Percentiles rank a stretch among this genome's conserved stretches.
These are phyloP conservation scores for Blastomussa wellsi DNA, from an alignment of 92 coral and sea anemone genomes.

Conservation along the genomic window DNA sequence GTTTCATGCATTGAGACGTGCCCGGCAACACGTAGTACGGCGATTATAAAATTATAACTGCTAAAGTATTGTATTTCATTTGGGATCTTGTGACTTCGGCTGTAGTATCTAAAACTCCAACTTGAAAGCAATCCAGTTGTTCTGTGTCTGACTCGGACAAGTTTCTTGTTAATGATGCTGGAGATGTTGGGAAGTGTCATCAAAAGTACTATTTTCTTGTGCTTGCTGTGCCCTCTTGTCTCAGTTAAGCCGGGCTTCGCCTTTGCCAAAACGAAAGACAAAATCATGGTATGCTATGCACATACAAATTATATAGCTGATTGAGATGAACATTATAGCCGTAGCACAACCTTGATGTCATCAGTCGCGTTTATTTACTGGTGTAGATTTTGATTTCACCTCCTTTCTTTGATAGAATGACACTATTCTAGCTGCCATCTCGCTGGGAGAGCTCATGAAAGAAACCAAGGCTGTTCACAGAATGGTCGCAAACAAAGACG, in stretches of 20 bases:
- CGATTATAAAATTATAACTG: too few relatives aligned
- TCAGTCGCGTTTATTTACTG: background rate
- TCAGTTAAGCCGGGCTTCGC: background rate
- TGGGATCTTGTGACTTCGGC: too few relatives aligned
- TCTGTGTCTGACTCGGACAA: background rate
- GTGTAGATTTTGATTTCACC: background rate
- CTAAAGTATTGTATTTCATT: too few relatives aligned
- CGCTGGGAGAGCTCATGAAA: background rate
- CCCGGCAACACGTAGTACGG: too few relatives aligned
- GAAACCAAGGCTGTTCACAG: background rate
- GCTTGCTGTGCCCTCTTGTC: constrained; percentile 2
- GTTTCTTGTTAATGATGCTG: background rate
- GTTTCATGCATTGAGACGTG: too few relatives aligned
- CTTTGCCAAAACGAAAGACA: background rate
- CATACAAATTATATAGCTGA: background rate
- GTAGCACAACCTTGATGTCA: too few relatives aligned
- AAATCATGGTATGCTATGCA: background rate
- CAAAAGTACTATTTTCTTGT: background rate
- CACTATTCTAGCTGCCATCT: background rate
- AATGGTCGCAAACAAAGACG: background rate
- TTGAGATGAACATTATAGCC: background rate
- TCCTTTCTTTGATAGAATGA: background rate
- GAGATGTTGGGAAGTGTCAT: background rate
- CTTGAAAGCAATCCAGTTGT: too few relatives aligned
- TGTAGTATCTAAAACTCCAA: too few relatives aligned